Conservation (phyloP, 2,113 vertebrate genomes). For the Cyphotilapia sp. region DNA sequence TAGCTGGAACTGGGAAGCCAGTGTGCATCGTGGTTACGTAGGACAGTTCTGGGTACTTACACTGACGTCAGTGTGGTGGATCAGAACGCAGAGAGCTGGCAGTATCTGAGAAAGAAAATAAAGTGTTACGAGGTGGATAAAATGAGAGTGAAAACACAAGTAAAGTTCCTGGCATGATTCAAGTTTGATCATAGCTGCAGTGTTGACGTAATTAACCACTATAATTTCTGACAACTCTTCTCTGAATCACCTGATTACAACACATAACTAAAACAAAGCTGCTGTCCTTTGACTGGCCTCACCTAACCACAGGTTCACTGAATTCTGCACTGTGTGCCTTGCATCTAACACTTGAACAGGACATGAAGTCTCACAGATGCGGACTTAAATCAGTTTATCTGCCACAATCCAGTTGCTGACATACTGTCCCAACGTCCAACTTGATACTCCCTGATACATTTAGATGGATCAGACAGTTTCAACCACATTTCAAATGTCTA, state of each 20-base stretch:
- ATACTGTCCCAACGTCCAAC: not conserved
- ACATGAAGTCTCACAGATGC: not conserved
- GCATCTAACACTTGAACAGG: not conserved
- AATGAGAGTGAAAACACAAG: not conserved
- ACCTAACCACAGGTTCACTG: not conserved
- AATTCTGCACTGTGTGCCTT: not conserved
- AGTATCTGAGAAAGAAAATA: slow-evolving; percentile 77
- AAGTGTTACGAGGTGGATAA: not conserved
- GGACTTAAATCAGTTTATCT: not conserved
- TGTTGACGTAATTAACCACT: not conserved
- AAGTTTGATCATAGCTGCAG: not conserved
- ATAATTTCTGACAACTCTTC: not conserved
- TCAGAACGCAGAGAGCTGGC: slow-evolving; percentile 93
- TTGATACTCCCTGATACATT: not conserved
- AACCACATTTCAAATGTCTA: not conserved
- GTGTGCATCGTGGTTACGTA: not conserved
- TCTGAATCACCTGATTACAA: not conserved
- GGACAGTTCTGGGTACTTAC: slow-evolving; percentile 74
- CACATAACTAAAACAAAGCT: not conserved
- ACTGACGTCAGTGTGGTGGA: slow-evolving; percentile 98
- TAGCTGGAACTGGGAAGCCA: not conserved
- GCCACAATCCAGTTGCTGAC: not conserved
- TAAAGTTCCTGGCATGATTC: not conserved
- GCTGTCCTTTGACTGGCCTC: not conserved
- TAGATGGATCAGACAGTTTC: not conserved